Evolutionary conservation across 2,888 invertebrate genomes (phyloP).

Genomic region (Parochlus steinenii): DNA sequence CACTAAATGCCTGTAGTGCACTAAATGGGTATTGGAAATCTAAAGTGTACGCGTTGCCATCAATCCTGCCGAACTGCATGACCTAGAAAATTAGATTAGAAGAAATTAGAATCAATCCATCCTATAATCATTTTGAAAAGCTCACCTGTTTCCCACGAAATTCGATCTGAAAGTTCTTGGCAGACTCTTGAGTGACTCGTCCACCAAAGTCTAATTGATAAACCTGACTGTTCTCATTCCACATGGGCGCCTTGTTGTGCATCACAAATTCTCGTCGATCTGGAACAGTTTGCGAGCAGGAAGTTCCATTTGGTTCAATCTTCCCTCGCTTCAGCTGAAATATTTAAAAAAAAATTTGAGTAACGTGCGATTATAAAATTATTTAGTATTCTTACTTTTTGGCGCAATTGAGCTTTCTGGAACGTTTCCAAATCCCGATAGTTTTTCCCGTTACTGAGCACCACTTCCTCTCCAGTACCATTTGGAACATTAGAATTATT

Average conservation of each 20-base stretch:
- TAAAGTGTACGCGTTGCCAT: slow-evolving; percentile 94
- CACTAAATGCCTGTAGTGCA: slow-evolving; percentile 95
- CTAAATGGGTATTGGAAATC: slow-evolving; percentile 99
- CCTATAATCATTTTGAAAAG: slow-evolving; percentile 3
- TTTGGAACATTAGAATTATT: slow-evolving; percentile 21
- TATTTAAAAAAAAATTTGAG: slow-evolving; percentile 12
- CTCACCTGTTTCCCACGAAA: slow-evolving; percentile 85
- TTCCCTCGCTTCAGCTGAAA: slow-evolving; percentile 55
- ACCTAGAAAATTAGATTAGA: slow-evolving; percentile 44
- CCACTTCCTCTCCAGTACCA: slow-evolving; percentile 33
- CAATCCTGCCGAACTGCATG: slow-evolving; percentile 98
- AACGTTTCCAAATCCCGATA: slow-evolving; percentile 79
- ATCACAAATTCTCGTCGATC: slow-evolving; percentile 71
- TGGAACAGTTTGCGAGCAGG: slow-evolving; percentile 28
- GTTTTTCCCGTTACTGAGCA: slow-evolving; percentile 47
- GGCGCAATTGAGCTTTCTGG: slow-evolving; percentile 78
- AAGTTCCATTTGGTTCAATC: slow-evolving; percentile 36
- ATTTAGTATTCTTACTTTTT: slow-evolving; percentile 48
- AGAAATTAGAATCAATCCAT: neutral
- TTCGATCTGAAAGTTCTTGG: slow-evolving; percentile 99
- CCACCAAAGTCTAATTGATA: slow-evolving; percentile 99
- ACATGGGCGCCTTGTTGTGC: slow-evolving; percentile 95
- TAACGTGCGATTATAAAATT: slow-evolving; percentile 6
- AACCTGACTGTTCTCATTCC: slow-evolving; percentile 98
- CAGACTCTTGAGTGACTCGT: slow-evolving; percentile 95